Evolutionary conservation across 2,888 invertebrate genomes (phyloP).

Genomic region (Tipula helvola): DNA sequence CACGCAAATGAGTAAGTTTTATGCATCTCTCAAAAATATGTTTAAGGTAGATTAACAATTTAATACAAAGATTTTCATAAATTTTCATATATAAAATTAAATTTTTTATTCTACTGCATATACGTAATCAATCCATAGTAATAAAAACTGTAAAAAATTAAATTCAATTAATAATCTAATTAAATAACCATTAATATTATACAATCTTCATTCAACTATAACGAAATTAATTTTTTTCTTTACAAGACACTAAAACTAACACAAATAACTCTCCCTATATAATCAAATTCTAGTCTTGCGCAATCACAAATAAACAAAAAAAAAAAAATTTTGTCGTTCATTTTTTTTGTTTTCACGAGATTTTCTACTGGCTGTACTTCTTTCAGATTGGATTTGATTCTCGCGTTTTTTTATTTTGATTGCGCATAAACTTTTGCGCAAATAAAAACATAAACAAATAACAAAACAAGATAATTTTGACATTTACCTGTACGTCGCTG

Average conservation of each 20-base stretch:
- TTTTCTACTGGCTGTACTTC: background rate
- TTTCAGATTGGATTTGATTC: background rate
- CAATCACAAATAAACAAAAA: background rate
- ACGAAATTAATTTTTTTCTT: background rate
- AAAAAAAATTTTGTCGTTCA: background rate
- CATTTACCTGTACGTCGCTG: background rate
- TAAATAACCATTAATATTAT: background rate
- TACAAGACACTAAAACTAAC: background rate
- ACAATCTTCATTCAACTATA: background rate
- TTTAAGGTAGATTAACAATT: background rate
- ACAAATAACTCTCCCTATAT: background rate
- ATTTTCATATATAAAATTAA: background rate
- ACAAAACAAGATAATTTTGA: background rate
- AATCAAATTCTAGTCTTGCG: background rate
- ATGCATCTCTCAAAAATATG: background rate
- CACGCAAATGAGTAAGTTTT: background rate
- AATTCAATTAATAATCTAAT: background rate
- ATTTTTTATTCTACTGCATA: background rate
- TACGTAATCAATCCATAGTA: background rate
- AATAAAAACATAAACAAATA: slow-evolving; percentile 10
- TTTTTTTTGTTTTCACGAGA: background rate
- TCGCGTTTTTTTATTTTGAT: background rate
- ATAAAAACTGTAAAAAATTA: background rate
- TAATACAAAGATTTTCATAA: background rate
- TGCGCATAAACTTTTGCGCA: slow-evolving; percentile 8